Evolutionary conservation across 2,888 invertebrate genomes (phyloP), one percentile per base, ranked within the genome.

Genomic region (Epinotia bilunana): DNA sequence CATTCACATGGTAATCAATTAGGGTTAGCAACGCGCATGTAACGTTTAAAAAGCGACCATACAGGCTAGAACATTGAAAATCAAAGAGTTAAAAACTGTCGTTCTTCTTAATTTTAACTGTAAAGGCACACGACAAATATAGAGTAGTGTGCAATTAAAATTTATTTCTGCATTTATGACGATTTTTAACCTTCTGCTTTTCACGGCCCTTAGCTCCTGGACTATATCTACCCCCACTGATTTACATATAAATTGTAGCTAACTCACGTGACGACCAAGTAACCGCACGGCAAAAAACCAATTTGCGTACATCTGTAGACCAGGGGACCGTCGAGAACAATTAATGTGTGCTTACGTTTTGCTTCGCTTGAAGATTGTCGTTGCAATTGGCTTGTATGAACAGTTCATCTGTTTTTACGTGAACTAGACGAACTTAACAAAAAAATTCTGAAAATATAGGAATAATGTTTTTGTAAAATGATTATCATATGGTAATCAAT

Each of bases 161-260:
- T 20, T 20, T 20, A 28, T 28, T 28, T 28, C 23, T 28, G 1
- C 23, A 28, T 28, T 28, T 28, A 28, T 28, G 3, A 28, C 3
- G 23, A 3, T 28, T 3, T 28, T 28, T 28, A 62, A 12, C 5
- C 18, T 11, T 6, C 4, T 7, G 1, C 53, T 65, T 33, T 57
- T 11, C 6, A 11, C 16, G 18, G 5, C 18, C 12, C 20, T 7
- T 33, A 69, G 73, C 88, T 87, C 89, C 78, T 77, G 20, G 76
- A 28, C 87, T 87, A 86, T 3, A 49, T 57, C 78, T 82, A 81
- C 86, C 86, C 86, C 81, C 80, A 81, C 73, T 88, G 88, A 92
- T 93, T 93, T 92, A 87, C 93, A 93, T 93, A 90, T 93, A 93
- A 92, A 93, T 93, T 93, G 91, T 90, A 89, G 86, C 88, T 88